phyloP scores from a whole-genome alignment of 30 jellyfish, hydroid and myxozoan species.

The Hydractinia echinata region DNA sequence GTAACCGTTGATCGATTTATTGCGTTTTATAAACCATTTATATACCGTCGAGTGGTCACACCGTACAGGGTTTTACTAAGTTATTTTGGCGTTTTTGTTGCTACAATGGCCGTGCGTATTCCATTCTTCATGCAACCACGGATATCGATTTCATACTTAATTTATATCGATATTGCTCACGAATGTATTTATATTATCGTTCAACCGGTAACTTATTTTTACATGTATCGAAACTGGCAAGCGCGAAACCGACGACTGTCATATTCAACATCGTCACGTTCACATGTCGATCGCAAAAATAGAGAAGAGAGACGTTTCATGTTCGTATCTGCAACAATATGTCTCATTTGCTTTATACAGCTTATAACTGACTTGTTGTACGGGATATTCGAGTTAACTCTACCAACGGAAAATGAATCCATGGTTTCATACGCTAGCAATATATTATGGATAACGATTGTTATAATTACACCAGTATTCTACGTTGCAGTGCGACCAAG shows the following conservation, averaged over 20 bases:
- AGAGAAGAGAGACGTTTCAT: slow-evolving; percentile 10
- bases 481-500: slow-evolving; percentile 12
- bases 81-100: neutral
- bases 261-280: neutral
- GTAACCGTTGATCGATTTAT: slow-evolving; percentile 9
- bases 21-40: slow-evolving; percentile 20
- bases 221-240: neutral
- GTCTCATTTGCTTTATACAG: neutral
- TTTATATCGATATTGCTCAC: slow-evolving; percentile 3
- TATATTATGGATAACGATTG: slow-evolving; percentile 1
- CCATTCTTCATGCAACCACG: slow-evolving; percentile 2
- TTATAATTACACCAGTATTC: slow-evolving; percentile 5
- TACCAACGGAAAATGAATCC: neutral
- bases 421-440: slow-evolving; percentile 7
- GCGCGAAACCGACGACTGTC: neutral
- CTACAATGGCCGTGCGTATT: neutral
- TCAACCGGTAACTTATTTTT: slow-evolving; percentile 7
- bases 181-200: slow-evolving; percentile 1
- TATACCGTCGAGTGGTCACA: slow-evolving; percentile 14
- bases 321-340: neutral
- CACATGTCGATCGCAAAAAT: neutral
- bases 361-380: slow-evolving; percentile 6
- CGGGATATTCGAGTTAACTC: slow-evolving; percentile 3
- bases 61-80: neutral
- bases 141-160: neutral